phyloP scores from a whole-genome alignment of 2,113 vertebrate species.

The Junco hyemalis region DNA sequence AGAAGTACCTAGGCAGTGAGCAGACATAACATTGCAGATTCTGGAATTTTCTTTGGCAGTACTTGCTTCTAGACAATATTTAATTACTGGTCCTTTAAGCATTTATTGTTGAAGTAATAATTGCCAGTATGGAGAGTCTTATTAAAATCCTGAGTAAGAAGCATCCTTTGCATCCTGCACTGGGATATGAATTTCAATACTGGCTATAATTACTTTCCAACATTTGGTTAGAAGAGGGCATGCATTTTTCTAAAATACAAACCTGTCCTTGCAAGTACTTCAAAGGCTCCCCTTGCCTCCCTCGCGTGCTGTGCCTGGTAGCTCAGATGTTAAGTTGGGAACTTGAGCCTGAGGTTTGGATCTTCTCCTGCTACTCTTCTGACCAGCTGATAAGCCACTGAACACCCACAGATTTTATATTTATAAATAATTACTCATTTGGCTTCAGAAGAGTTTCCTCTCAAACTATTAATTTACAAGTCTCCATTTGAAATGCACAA shows the following conservation, averaged over 20 bases:
- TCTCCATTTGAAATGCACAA: background rate
- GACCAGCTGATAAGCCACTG: background rate
- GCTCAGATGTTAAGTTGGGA: background rate
- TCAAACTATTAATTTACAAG: background rate
- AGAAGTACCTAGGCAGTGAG: background rate
- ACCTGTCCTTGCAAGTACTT: background rate
- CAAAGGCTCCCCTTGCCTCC: background rate
- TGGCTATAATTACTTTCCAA: background rate
- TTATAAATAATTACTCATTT: conserved; percentile 25
- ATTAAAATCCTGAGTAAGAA: background rate
- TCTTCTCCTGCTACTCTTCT: background rate
- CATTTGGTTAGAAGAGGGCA: background rate
- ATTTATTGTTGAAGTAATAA: background rate
- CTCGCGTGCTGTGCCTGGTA: accelerated
- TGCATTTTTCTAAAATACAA: background rate
- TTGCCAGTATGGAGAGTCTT: background rate
- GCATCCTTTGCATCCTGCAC: background rate
- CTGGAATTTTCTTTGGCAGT: background rate
- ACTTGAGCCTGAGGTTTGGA: background rate
- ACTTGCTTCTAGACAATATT: background rate
- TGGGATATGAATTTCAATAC: background rate
- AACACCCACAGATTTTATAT: conserved; percentile 20
- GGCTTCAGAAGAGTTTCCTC: conserved; percentile 11
- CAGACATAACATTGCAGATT: background rate
- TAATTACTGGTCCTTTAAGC: background rate